Evolutionary conservation across 2,888 invertebrate species (phyloP), one percentile per base, ranked within the genome.

Genomic region (Pyrocoelia pectoralis): DNA sequence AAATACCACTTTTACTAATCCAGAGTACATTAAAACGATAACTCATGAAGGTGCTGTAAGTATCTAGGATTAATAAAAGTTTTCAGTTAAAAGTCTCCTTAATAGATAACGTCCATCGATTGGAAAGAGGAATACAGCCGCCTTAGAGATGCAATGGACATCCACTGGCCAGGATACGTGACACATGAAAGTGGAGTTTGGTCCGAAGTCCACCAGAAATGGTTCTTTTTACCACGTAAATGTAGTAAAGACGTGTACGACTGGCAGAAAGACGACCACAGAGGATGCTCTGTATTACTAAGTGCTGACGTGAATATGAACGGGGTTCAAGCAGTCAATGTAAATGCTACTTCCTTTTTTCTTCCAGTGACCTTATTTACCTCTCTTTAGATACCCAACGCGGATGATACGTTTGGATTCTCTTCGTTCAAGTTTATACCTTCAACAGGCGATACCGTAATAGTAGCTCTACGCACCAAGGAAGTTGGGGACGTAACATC

Each of bases 381-480:
- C 12, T 43, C 13, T 1, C 48, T 77, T 55, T 68, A 85, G 84
- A 84, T 94, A 52, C 89, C 89, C 38, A 86, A 86, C 59, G 77
- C 86, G 4, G 80, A 85, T 59, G 87, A 89, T 1, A 89, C 91
- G 6, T 90, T 93, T 76, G 98, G 98, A 2, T 98, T 95, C 84
- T 98, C 98, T 14, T 96, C 96, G 73, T 98, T 99, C 83, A 98
- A 98, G 82, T 99, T 98, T 80, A 86, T 99, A 69, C 99, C 99
- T 1, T 91, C 89, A 66, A 92, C 95, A 8, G 86, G 91, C 52
- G 98, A 98, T 77, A 85, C 88, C 60, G 86, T 94, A 1, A 94
- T 98, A 61, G 88, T 98, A 2, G 98, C 98, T 12, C 83, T 99
- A 65, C 95, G 97, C 78, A 95, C 97, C 0, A 95, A 96, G 78